Evolutionary conservation across 1,140 invertebrate genomes (phyloP), one percentile per base, ranked within the genome.

Genomic region (Drosophila littoralis): DNA sequence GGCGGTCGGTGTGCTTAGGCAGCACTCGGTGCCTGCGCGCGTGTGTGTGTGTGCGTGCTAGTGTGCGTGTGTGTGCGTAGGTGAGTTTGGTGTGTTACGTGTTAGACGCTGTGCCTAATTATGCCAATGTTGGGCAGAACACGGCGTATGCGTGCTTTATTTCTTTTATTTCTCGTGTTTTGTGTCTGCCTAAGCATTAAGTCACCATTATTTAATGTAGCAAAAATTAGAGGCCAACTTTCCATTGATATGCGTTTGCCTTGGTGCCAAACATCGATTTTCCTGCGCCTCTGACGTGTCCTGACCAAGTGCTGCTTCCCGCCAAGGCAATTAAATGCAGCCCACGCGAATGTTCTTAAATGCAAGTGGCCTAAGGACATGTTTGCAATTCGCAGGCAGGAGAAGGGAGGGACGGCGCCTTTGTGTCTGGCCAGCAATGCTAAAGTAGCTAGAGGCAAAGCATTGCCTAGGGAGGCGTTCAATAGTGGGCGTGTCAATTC

Each of bases 291-390:
- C 52, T 58, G 57, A 57, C 54, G 45, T 52, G 38, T 58, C 52
- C 54, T 66, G 45, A 6, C 51, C 32, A 42, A 51, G 32, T 51
- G 46, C 17, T 36, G 12, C 8, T 36, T 9, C 17, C 48, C 60
- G 51, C 71, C 75, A 59, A 50, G 59, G 57, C 79, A 88, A 86
- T 86, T 86, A 88, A 83, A 60, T 77, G 64, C 64, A 76, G 71
- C 75, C 71, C 51, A 54, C 64, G 79, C 64, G 28, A 68, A 81
- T 65, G 43, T 82, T 48, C n/a, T 73, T 67, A 59, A 40, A 55
- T 66, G 48, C 78, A 71, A 76, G 65, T 76, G 52, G 36, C 57
- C 65, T 69, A 64, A 59, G 40, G 66, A 8, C 52, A 32, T 36
- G 7, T 32, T 70, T 70, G 48, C 59, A 33, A 61, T 33, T 32